Percentiles rank a stretch among this genome's conserved stretches.
Evolutionary conservation across 1,140 invertebrate genomes (phyloP).

Genomic region (Doryteuthis pealeii): DNA sequence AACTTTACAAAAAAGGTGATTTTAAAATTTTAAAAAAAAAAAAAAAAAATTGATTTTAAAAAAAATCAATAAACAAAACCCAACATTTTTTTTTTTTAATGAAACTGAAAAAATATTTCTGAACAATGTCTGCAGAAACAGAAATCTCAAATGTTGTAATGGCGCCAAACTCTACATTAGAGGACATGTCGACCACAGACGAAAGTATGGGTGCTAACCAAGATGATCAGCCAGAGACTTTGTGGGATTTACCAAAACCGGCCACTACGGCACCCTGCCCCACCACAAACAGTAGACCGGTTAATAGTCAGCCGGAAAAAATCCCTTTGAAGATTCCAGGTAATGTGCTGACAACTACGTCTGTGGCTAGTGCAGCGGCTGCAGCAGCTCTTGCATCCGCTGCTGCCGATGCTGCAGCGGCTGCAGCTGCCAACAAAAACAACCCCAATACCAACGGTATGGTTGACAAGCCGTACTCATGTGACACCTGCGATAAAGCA

Average conservation of each 20-base stretch:
- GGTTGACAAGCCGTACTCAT: slow-evolving; percentile 96
- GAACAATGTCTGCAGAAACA: not conserved
- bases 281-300: too few species aligned
- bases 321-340: too few species aligned
- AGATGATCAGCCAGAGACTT: not conserved
- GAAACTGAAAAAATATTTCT: not conserved
- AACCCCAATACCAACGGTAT: too few species aligned
- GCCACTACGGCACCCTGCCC: not conserved
- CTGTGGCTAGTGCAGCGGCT: too few species aligned
- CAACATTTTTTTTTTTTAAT: not conserved
- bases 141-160: not conserved
- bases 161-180: not conserved
- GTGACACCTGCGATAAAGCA: slow-evolving; percentile 94
- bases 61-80: not conserved
- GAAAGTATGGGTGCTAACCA: not conserved
- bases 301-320: too few species aligned
- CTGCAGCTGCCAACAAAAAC: slow-evolving; percentile 83
- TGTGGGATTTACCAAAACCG: not conserved
- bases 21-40: too few species aligned
- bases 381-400: too few species aligned
- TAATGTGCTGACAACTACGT: too few species aligned
- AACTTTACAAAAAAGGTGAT: too few species aligned
- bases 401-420: not conserved
- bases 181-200: not conserved
- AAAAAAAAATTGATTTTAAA: not conserved